Base-by-base conservation (phyloP, 2,888 invertebrate genomes). In the Plagodis pulveraria region DNA sequence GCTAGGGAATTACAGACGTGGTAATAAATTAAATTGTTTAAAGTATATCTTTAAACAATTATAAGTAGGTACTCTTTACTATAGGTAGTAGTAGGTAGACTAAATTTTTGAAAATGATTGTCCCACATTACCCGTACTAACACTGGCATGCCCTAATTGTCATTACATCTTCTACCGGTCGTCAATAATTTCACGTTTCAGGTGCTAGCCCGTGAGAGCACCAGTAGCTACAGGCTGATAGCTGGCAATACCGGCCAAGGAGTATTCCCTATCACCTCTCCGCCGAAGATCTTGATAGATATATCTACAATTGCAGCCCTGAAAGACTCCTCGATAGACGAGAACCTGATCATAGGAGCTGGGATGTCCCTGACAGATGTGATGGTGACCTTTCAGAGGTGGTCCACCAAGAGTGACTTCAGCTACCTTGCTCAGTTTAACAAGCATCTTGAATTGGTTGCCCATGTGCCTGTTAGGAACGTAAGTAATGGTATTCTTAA, bases 161-260 rank as follows among this genome's bases (percentile, higher is more conserved):
- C 6, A 36, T 8, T 1, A 36, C 6, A 36, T 36, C 7, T 36
- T 36, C 6, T 36, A 0, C 9, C 6, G 9, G 6, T 8, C 9
- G 5, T 1, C 6, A 8, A 9, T 36, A 0, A 36, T 6, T 36
- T 36, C 6, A 8, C 5, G 8, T 74, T 72, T 48, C 66, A 92
- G 74, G 81, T 94, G 0, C 82, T 96, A 46, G 69, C 78, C 8
- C 83, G 81, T 50, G 87, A 93, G 67, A 87, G 90, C 0, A 67
- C 83, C 0, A 70, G 76, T 11, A 81, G 67, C 58, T 96, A 95
- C 70, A 89, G 94, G 69, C 77, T 97, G 0, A 93, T 96, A 5
- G 95, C 95, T 22, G 97, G 97, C 33, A 96, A 96, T 75, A 96
- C 96, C 0, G 96, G 95, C 5, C 94, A 94, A 84, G 97, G 93